These are phyloP conservation scores for Myanophis thanlyinensis DNA, from an alignment of 2,113 vertebrate genomes.

Conservation along the genomic window DNA sequence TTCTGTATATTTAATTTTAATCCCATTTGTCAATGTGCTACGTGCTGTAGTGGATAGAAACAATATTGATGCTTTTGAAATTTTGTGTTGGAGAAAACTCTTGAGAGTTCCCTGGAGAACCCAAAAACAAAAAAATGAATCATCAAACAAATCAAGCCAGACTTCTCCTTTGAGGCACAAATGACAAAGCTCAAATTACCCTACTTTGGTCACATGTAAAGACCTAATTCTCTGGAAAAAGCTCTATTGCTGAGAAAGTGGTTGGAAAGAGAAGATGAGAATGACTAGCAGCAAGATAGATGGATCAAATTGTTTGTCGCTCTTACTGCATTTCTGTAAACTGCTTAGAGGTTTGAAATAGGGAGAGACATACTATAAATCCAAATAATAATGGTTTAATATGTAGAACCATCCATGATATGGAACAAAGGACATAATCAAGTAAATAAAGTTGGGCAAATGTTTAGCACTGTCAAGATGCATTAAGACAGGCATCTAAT, in stretches of 20 bases:
- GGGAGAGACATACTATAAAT: not conserved
- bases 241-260: not conserved
- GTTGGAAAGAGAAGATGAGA: not conserved
- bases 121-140: not conserved
- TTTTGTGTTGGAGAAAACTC: not conserved
- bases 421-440: not conserved
- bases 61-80: not conserved
- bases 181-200: not conserved
- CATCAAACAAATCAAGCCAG: not conserved
- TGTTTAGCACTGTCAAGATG: not conserved
- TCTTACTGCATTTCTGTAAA: not conserved
- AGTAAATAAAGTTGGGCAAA: not conserved
- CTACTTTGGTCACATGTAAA: not conserved
- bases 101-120: not conserved
- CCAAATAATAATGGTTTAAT: not conserved
- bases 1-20: not conserved
- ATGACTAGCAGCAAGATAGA: not conserved
- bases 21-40: not conserved
- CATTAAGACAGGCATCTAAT: not conserved
- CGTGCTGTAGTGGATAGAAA: not conserved
- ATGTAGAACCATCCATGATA: not conserved
- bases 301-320: not conserved
- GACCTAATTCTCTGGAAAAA: not conserved
- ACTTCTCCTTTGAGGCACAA: not conserved
- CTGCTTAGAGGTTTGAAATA: not conserved